phyloP scores from a whole-genome alignment of 1,140 invertebrate genomes.

The Drosophila setifemur region DNA sequence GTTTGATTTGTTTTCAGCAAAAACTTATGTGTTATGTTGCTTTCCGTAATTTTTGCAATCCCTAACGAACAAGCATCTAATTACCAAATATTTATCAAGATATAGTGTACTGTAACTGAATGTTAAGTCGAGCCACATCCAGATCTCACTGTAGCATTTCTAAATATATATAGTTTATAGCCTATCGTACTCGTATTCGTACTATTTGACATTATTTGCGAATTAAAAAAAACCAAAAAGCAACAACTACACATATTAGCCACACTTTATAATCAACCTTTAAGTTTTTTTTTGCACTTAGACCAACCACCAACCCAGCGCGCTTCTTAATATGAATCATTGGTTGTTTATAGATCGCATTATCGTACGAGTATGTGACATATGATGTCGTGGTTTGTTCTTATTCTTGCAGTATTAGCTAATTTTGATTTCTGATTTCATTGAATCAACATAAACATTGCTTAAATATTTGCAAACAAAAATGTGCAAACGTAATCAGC shows the following conservation, averaged over 20 bases:
- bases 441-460: slow-evolving; percentile 57
- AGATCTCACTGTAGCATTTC: slow-evolving; percentile 41
- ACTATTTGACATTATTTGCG: slow-evolving; percentile 67
- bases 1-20: slow-evolving; percentile 70
- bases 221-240: slow-evolving; percentile 46
- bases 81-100: slow-evolving; percentile 23
- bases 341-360: slow-evolving; percentile 42
- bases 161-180: slow-evolving; percentile 35
- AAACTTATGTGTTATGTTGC: slow-evolving; percentile 69
- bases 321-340: slow-evolving; percentile 59
- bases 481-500: slow-evolving; percentile 72
- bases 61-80: slow-evolving; percentile 57
- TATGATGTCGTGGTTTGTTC: slow-evolving; percentile 74
- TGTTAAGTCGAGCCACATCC: slow-evolving; percentile 55
- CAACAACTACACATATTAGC: slow-evolving; percentile 23
- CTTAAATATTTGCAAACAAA: slow-evolving; percentile 68
- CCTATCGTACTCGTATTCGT: slow-evolving; percentile 46
- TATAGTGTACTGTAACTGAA: slow-evolving; percentile 55
- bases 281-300: slow-evolving; percentile 65
- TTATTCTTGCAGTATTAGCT: slow-evolving; percentile 66
- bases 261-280: slow-evolving; percentile 47
- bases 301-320: slow-evolving; percentile 44
- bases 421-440: slow-evolving; percentile 65
- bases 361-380: slow-evolving; percentile 63
- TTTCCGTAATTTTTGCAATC: slow-evolving; percentile 71